A percentile compares a stretch with the other conserved stretches of the same genome.
Evolutionary conservation across 2,797 vertebrate species (phyloP).

Genomic region (Tinamus major): DNA sequence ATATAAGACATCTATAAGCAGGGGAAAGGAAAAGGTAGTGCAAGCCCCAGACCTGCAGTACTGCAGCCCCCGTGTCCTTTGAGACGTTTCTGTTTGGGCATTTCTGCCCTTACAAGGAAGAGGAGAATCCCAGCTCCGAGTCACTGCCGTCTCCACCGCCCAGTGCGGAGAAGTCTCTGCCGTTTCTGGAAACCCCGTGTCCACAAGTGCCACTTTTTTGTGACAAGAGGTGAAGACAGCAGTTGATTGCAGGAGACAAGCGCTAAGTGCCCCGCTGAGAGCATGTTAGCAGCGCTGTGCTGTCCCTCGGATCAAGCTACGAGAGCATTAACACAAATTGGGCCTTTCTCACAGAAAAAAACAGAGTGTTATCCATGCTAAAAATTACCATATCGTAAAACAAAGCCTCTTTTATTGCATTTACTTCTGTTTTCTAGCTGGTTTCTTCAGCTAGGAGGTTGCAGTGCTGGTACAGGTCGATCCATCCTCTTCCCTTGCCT

Average conservation of each 20-base stretch:
- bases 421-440: background rate
- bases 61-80: background rate
- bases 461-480: background rate
- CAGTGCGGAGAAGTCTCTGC: background rate
- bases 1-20: too few species aligned
- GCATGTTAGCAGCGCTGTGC: background rate
- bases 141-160: background rate
- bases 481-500: background rate
- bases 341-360: background rate
- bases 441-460: background rate
- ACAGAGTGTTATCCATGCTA: background rate
- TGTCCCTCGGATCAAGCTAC: background rate
- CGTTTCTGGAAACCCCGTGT: background rate
- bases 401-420: background rate
- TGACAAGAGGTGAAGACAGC: background rate
- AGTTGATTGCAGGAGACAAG: background rate
- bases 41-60: background rate
- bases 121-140: background rate
- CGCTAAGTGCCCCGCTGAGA: conserved; percentile 9
- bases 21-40: background rate
- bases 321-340: background rate
- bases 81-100: background rate
- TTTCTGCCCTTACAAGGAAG: background rate
- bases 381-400: background rate
- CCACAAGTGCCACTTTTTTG: background rate